phyloP scores from a whole-genome alignment of 2,797 vertebrate species.

The Mormyrus hasselquistii region DNA sequence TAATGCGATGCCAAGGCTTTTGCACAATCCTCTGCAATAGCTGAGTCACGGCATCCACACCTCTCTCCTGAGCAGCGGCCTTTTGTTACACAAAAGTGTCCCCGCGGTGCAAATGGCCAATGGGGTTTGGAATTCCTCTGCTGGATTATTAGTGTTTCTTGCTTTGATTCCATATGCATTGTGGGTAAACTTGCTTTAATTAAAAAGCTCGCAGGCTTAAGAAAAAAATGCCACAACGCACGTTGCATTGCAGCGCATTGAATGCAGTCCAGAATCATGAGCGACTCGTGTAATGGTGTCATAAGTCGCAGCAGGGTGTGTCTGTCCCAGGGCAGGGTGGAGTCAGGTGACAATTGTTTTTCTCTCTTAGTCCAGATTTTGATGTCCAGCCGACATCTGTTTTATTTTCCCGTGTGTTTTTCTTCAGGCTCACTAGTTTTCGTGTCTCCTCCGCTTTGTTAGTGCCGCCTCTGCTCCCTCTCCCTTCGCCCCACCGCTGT shows the following conservation, averaged over 20 bases:
- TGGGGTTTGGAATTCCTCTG: slow-evolving; percentile 3
- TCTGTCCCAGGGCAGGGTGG: not conserved
- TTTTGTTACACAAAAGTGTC: not conserved
- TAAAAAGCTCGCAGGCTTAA: not conserved
- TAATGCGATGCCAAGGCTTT: not conserved
- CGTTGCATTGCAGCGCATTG: not conserved
- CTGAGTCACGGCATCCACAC: not conserved
- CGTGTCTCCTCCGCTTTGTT: not conserved
- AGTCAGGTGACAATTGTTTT: not conserved
- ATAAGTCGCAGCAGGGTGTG: not conserved
- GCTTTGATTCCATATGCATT: slow-evolving; percentile 11
- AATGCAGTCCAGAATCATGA: not conserved
- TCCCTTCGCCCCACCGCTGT: not conserved
- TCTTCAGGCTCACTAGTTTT: not conserved
- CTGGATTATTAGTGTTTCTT: slow-evolving; percentile 11
- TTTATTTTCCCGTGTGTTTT: not conserved
- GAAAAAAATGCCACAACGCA: not conserved
- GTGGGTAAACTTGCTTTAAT: slow-evolving; percentile 4
- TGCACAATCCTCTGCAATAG: not conserved
- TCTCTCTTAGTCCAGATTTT: not conserved
- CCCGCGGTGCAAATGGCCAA: not conserved
- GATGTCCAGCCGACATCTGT: not conserved
- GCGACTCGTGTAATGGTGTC: not conserved
- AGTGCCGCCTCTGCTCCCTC: not conserved
- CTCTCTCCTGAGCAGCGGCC: not conserved